Conservation (phyloP, 2,797 vertebrate species). For the Novumbra hubbsi region DNA sequence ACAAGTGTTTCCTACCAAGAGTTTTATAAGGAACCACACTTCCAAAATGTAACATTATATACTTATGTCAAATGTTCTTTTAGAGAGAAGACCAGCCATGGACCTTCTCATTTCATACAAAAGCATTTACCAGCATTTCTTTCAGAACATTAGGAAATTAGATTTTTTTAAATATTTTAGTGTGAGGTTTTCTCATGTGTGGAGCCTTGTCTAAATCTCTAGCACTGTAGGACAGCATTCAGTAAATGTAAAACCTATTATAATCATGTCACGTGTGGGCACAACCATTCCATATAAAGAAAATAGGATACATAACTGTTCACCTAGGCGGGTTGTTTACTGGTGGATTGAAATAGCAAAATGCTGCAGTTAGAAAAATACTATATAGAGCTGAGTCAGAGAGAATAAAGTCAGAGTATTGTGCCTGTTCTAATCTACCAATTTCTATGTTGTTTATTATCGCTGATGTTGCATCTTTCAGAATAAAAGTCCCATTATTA, state of each 20-base stretch:
- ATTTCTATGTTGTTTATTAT: not conserved
- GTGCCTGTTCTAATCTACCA: not conserved
- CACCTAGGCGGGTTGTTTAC: not conserved
- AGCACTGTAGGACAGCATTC: not conserved
- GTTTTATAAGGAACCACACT: too few relatives aligned
- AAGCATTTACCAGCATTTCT: too few relatives aligned
- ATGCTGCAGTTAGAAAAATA: not conserved
- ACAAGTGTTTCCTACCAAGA: too few relatives aligned
- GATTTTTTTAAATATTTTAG: too few relatives aligned
- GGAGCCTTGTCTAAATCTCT: not conserved
- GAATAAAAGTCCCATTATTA: not conserved
- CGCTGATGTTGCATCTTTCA: not conserved
- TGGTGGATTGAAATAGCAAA: not conserved
- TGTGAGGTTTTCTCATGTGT: not conserved
- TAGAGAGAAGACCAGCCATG: too few relatives aligned
- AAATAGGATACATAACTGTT: not conserved
- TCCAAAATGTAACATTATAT: too few relatives aligned
- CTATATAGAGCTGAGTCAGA: not conserved
- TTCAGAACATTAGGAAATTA: too few relatives aligned
- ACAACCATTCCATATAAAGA: not conserved
- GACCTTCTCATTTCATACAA: too few relatives aligned
- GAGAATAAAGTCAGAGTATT: not conserved
- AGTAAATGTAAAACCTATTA: not conserved
- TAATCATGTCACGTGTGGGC: too few relatives aligned
- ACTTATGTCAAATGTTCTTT: too few relatives aligned